Conservation (phyloP, 2,888 invertebrate species). For the Elysia crispata region DNA sequence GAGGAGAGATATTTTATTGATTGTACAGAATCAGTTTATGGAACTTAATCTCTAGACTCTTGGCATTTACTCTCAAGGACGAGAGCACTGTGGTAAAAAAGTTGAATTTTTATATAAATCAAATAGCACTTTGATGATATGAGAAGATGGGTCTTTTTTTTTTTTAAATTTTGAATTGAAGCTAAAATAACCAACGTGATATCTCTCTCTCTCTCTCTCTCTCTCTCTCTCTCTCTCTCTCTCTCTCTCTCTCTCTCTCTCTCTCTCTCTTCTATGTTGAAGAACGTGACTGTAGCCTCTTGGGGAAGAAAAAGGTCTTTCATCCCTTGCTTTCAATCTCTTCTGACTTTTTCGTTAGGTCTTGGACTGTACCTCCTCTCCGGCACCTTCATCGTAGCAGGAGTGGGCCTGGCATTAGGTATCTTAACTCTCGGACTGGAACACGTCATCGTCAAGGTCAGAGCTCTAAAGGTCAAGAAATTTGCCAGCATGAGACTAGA, state of each 20-base stretch:
- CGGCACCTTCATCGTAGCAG: constrained; percentile 62
- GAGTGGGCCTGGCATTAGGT: constrained; percentile 55
- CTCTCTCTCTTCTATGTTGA: background rate
- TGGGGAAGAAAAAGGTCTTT: too few species aligned
- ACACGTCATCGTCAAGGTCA: constrained; percentile 32
- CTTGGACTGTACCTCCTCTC: constrained; percentile 58
- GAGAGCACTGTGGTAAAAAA: too few species aligned
- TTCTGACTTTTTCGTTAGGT: constrained; percentile 41
- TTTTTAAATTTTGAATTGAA: too few species aligned
- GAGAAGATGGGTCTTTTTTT: too few species aligned
- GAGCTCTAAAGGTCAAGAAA: background rate
- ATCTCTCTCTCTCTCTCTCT: constrained; percentile 28
- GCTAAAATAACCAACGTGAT: too few species aligned
- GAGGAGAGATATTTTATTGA: too few species aligned
- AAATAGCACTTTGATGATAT: too few species aligned
- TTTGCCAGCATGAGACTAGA: background rate
- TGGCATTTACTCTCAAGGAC: too few species aligned
- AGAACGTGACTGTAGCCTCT: too few species aligned
- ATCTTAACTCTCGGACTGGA: constrained; percentile 81
- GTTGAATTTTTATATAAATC: too few species aligned
- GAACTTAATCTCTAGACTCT: too few species aligned
- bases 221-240: constrained; percentile 12
- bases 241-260: constrained; percentile 18
- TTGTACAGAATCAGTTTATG: too few species aligned
- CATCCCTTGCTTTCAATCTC: background rate